These are phyloP conservation scores for Valencia hispanica DNA, from an alignment of 2,797 vertebrate species.

Conservation along the genomic window DNA sequence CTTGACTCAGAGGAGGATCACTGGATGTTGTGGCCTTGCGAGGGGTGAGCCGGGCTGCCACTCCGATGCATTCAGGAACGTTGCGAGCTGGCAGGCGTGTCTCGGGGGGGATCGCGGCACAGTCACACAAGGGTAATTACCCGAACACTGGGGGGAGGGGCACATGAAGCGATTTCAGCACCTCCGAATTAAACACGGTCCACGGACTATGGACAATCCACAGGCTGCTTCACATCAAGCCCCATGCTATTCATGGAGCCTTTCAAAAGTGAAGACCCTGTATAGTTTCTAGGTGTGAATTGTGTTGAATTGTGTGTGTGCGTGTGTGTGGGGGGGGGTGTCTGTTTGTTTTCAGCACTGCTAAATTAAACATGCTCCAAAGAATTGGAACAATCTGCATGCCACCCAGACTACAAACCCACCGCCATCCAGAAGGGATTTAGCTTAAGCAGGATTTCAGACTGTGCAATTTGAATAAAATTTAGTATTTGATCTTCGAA, in stretches of 20 bases:
- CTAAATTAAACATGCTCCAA: slow-evolving; percentile 63
- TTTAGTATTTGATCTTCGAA: slow-evolving; percentile 44
- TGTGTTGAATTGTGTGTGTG: slow-evolving; percentile 34
- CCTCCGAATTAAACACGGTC: slow-evolving; percentile 69
- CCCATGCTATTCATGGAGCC: slow-evolving; percentile 20
- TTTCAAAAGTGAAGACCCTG: slow-evolving; percentile 11
- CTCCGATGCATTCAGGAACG: slow-evolving; percentile 24
- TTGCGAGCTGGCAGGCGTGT: slow-evolving; percentile 19
- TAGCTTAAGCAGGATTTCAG: slow-evolving; percentile 28
- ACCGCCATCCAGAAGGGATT: slow-evolving; percentile 35
- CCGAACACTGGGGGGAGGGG: slow-evolving; percentile 35
- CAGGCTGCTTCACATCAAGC: slow-evolving; percentile 26
- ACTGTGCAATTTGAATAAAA: slow-evolving; percentile 43
- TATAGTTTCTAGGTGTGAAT: slow-evolving; percentile 25
- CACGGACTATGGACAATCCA: slow-evolving; percentile 49
- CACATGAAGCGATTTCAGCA: slow-evolving; percentile 59
- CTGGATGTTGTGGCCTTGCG: slow-evolving; percentile 35
- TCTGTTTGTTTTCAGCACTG: slow-evolving; percentile 46
- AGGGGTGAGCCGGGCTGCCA: slow-evolving; percentile 27
- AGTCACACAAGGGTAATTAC: slow-evolving; percentile 64
- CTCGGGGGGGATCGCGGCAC: slow-evolving; percentile 30
- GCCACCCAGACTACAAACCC: slow-evolving; percentile 11
- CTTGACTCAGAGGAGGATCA: slow-evolving; percentile 42
- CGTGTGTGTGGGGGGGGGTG: background rate
- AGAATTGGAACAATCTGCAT: slow-evolving; percentile 39